Evolutionary conservation across 1,140 invertebrate species (phyloP), one percentile per base, ranked within the genome.

Genomic region (Patella vulgata): DNA sequence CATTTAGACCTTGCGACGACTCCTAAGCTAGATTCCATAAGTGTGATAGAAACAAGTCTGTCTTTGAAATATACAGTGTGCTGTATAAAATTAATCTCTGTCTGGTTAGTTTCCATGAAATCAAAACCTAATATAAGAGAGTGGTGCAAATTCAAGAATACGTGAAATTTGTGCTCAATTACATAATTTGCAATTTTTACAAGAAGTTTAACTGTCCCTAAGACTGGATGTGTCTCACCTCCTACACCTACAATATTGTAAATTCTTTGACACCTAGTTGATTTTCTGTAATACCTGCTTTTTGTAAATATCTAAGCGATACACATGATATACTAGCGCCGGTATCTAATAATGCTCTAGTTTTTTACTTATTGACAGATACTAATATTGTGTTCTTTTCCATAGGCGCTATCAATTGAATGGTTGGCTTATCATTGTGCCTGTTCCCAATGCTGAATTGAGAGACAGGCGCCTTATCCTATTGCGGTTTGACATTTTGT

Each of bases 41-140:
- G n/a, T n/a, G n/a, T n/a, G n/a, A n/a, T n/a, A n/a, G n/a, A n/a
- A n/a, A n/a, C n/a, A n/a, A n/a, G n/a, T n/a, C n/a, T n/a, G n/a
- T n/a, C n/a, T n/a, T n/a, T n/a, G n/a, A n/a, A n/a, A n/a, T n/a
- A n/a, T n/a, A n/a, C n/a, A n/a, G n/a, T 3, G 17, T 1, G 9
- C 8, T 40, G 1, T n/a, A 14, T 17, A 14, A 47, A 43, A 42
- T 2, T 23, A 17, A 56, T n/a, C 21, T 21, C 3, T n/a, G 28
- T 33, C 1, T 43, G 11, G 28, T 56, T 36, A 21, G 5, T 56
- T 42, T 36, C 30, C 17, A 56, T 21, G 39, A 56, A 56, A 42
- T 56, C 54, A 19, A 56, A 46, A 6, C 54, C 54, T 47, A n/a
- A 43, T 46, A 53, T 53, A 9, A 56, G 1, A 46, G 54, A 28